phyloP scores from a whole-genome alignment of 2,888 invertebrate genomes.

The Rhaphigaster nebulosa region DNA sequence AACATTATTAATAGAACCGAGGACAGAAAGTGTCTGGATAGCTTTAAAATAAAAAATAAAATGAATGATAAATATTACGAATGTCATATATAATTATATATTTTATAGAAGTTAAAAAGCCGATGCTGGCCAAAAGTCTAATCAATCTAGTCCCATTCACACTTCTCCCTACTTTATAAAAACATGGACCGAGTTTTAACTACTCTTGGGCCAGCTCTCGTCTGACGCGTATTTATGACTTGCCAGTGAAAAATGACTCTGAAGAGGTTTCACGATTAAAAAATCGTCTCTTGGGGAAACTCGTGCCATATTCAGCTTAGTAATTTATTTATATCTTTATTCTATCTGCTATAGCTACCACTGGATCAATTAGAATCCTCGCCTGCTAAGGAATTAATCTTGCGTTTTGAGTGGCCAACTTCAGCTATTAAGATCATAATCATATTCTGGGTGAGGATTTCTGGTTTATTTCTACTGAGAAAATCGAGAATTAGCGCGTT shows the following conservation, averaged over 20 bases:
- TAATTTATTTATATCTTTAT: constrained; percentile 41
- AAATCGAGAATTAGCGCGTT: background rate
- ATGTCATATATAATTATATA: background rate
- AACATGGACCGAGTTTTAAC: constrained; percentile 21
- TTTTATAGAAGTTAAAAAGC: background rate
- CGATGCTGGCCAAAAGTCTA: background rate
- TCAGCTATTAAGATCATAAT: background rate
- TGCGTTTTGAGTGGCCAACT: no score
- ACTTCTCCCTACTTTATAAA: background rate
- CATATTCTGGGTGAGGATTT: background rate
- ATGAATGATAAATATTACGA: background rate
- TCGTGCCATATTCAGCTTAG: background rate
- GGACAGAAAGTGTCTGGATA: no score
- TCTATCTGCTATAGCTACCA: no score
- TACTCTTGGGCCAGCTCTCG: constrained; percentile 1
- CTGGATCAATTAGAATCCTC: background rate
- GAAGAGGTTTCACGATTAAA: background rate
- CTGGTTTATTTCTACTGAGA: background rate
- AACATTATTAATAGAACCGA: no score
- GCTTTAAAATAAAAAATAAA: no score
- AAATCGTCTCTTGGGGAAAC: constrained; percentile 24
- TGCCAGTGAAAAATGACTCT: background rate
- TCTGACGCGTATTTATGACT: constrained; percentile 37
- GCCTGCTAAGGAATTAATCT: background rate
- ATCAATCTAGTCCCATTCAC: background rate